Percentiles rank a stretch among this genome's conserved stretches.
Evolutionary conservation across 2,797 vertebrate species (phyloP).

Genomic region (Phylloscopus collybita): DNA sequence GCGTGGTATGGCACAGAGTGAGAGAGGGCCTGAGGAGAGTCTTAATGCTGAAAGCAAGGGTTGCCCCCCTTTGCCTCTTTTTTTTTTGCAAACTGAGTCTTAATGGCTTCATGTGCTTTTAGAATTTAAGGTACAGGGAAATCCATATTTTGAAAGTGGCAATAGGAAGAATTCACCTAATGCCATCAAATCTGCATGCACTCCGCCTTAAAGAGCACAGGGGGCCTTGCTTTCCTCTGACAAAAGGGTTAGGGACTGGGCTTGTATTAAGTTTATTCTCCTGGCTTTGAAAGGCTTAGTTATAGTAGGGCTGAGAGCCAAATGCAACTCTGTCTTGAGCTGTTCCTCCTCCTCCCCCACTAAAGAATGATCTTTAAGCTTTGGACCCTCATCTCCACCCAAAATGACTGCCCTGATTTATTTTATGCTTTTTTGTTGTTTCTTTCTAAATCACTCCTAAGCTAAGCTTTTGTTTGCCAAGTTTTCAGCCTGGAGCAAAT

Average conservation of each 20-base stretch:
- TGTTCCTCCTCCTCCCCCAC: constrained; percentile 1
- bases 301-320: constrained; percentile 40
- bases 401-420: constrained; percentile 56
- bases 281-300: constrained; percentile 39
- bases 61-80: not conserved
- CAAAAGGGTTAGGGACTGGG: not conserved
- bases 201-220: not conserved
- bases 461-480: constrained; percentile 58
- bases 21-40: not conserved
- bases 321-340: constrained; percentile 28
- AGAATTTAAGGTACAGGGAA: not conserved
- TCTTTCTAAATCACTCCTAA: constrained; percentile 52
- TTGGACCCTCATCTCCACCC: constrained; percentile 56
- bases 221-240: not conserved
- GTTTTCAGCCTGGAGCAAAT: constrained; percentile 65
- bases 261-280: not conserved
- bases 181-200: not conserved
- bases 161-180: not conserved
- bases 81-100: not conserved
- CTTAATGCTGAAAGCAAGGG: not conserved
- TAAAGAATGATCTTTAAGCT: constrained; percentile 42
- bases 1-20: not conserved
- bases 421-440: constrained; percentile 46
- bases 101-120: not conserved
- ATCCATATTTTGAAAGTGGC: not conserved